Conservation (phyloP, 2,888 invertebrate species). For the Parnassius glacialis region DNA sequence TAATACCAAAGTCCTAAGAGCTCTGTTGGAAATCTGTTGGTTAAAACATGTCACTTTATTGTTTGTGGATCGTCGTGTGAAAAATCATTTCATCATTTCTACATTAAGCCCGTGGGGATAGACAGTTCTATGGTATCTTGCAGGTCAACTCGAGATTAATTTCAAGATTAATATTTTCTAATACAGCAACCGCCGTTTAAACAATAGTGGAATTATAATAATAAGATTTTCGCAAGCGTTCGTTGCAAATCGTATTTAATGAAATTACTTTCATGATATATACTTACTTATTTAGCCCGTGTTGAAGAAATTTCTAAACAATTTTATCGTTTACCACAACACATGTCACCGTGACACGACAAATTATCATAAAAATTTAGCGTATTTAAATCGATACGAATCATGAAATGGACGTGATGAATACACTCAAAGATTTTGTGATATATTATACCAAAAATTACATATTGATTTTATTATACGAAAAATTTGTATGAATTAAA, state of each 20-base stretch:
- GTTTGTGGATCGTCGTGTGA: too few relatives aligned
- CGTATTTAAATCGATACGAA: conserved; percentile 47
- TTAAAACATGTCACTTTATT: too few relatives aligned
- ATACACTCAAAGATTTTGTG: conserved; percentile 32
- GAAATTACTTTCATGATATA: conserved; percentile 58
- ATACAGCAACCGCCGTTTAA: conserved; percentile 21
- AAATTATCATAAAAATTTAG: conserved; percentile 59
- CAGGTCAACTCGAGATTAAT: not conserved
- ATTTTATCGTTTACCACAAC: conserved; percentile 63
- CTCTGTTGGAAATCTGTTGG: too few relatives aligned
- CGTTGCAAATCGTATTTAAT: conserved; percentile 29
- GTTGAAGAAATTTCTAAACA: conserved; percentile 53
- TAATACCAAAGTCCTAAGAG: too few relatives aligned
- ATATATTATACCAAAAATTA: conserved; percentile 24
- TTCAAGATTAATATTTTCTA: not conserved
- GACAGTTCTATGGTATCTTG: not conserved
- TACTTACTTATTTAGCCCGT: conserved; percentile 40
- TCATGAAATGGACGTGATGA: conserved; percentile 17
- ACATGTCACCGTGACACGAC: conserved; percentile 72
- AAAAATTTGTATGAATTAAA: conserved; percentile 33
- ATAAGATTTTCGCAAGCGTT: conserved; percentile 27
- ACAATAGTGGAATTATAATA: conserved; percentile 67
- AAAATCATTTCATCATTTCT: too few relatives aligned
- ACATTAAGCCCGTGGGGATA: not conserved
- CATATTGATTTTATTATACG: conserved; percentile 20